These are phyloP conservation scores for Tetramorium bicarinatum DNA, from an alignment of 2,888 invertebrate genomes.

Conservation along the genomic window DNA sequence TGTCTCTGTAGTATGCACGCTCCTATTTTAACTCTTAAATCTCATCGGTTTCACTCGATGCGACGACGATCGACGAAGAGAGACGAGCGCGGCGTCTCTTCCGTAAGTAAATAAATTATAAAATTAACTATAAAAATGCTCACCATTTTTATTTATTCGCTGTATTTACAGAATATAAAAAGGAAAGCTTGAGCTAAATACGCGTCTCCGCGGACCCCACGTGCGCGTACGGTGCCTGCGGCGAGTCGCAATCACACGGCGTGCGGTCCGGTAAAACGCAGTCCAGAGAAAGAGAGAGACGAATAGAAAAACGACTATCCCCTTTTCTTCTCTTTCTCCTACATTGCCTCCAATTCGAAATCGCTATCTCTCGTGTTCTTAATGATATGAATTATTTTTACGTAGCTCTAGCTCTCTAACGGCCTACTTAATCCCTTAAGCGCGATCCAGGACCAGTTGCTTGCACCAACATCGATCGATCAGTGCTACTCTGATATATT, in stretches of 20 bases:
- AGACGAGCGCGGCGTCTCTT: neutral
- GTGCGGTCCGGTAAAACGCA: conserved; percentile 38
- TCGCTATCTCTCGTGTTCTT: conserved; percentile 59
- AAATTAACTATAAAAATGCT: conserved; percentile 82
- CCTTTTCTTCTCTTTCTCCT: conserved; percentile 13
- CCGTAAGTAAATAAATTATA: conserved; percentile 83
- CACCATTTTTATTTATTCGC: conserved; percentile 74
- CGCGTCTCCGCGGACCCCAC: conserved; percentile 45
- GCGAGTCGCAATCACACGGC: conserved; percentile 7
- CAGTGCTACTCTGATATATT: neutral
- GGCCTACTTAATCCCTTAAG: conserved; percentile 49
- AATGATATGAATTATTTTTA: conserved; percentile 81
- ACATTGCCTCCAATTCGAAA: conserved; percentile 33
- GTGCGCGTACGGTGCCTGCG: neutral
- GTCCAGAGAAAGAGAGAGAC: conserved; percentile 21
- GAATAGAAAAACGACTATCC: neutral
- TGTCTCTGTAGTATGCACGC: conserved; percentile 70
- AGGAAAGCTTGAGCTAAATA: conserved; percentile 72
- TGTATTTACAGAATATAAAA: conserved; percentile 83
- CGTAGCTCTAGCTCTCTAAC: conserved; percentile 72
- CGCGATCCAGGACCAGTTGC: conserved; percentile 9
- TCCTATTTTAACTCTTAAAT: conserved; percentile 63
- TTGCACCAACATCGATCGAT: neutral
- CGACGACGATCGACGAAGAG: conserved; percentile 25
- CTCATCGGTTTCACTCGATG: conserved; percentile 59